Evolutionary conservation across 2,113 vertebrate species (phyloP).

Genomic region (Rhinogobius similis): DNA sequence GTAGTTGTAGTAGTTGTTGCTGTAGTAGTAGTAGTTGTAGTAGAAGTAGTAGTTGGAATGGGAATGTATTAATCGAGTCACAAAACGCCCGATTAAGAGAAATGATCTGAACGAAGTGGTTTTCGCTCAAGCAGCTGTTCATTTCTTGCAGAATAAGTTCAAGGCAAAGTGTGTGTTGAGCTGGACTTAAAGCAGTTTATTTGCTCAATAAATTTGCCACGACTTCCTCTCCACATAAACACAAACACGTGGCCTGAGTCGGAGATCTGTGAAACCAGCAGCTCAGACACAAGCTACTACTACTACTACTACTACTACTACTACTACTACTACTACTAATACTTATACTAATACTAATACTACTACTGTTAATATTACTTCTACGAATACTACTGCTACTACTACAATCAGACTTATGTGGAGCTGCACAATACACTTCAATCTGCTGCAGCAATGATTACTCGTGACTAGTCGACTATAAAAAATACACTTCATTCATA

Average conservation of each 20-base stretch:
- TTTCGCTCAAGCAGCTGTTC: background rate
- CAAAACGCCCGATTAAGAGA: background rate
- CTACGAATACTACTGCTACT: too few species aligned
- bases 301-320: slow-evolving; percentile 1
- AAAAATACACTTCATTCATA: too few species aligned
- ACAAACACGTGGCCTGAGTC: slow-evolving; percentile 39
- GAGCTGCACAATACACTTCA: too few species aligned
- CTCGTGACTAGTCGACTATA: too few species aligned
- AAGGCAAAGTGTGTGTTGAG: background rate
- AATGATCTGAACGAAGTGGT: background rate
- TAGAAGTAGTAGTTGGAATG: too few species aligned
- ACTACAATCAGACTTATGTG: background rate
- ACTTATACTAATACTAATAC: too few species aligned
- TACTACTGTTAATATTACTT: too few species aligned
- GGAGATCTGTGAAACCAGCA: slow-evolving; percentile 40
- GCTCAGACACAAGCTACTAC: slow-evolving; percentile 48
- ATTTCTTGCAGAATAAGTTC: background rate
- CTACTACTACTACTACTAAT: too few species aligned
- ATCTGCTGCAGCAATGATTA: too few species aligned
- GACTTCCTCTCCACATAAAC: slow-evolving; percentile 39
- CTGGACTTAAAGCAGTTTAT: slow-evolving; percentile 4
- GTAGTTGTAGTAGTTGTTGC: too few species aligned
- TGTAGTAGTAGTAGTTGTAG: too few species aligned
- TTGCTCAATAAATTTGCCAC: slow-evolving; percentile 16
- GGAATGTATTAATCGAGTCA: background rate